Evolutionary conservation across 2,888 invertebrate species (phyloP).

Genomic region (Adelphocoris suturalis): DNA sequence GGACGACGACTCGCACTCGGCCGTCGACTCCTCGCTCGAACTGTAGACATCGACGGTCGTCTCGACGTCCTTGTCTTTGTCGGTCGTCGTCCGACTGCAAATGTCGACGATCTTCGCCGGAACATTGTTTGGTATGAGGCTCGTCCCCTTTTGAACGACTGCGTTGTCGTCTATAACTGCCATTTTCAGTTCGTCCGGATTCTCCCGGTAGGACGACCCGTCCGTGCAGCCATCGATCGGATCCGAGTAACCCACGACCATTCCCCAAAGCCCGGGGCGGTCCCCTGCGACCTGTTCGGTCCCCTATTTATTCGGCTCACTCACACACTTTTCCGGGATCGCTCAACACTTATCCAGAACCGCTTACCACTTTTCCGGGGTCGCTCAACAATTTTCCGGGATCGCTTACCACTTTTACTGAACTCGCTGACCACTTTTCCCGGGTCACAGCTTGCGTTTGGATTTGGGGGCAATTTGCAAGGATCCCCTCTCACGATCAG

Average conservation of each 20-base stretch:
- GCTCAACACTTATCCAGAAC: not conserved
- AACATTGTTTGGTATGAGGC: not conserved
- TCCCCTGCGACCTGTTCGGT: not conserved
- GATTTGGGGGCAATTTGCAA: not conserved
- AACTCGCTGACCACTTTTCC: too few relatives aligned
- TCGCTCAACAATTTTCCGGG: not conserved
- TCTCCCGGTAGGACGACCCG: not conserved
- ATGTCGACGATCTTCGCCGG: not conserved
- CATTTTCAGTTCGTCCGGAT: not conserved
- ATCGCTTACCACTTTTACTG: not conserved
- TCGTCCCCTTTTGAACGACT: not conserved
- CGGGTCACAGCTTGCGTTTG: not conserved
- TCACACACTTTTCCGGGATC: not conserved
- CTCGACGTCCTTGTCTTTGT: not conserved
- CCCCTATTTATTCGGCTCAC: not conserved
- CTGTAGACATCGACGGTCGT: not conserved
- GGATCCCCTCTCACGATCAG: not conserved
- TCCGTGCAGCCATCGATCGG: constrained; percentile 4
- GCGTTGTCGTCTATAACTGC: not conserved
- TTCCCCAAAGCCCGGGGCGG: not conserved
- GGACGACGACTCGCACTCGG: constrained; percentile 11
- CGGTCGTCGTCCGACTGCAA: not conserved
- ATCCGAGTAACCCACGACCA: not conserved
- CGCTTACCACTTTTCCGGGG: not conserved
- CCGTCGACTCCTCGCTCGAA: constrained; percentile 5